phyloP scores from a whole-genome alignment of 2,888 invertebrate species.

The Apodemia duryi region DNA sequence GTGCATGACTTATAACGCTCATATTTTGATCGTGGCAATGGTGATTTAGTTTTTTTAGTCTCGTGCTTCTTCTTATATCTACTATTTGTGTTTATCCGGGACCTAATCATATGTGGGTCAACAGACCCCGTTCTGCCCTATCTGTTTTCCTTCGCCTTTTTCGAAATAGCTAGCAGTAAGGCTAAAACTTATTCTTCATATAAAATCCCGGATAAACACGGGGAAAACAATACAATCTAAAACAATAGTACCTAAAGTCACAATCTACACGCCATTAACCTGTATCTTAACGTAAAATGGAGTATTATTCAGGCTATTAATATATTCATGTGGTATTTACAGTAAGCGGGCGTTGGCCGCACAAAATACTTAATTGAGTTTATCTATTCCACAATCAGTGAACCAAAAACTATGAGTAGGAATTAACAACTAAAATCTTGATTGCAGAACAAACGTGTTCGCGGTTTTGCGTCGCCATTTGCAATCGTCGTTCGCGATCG shows the following conservation, averaged over 20 bases:
- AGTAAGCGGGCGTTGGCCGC: slow-evolving; percentile 24
- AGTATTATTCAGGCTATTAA: slow-evolving; percentile 5
- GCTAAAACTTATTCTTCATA: no score
- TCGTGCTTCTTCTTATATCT: no score
- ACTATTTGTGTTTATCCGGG: no score
- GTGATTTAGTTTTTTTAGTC: no score
- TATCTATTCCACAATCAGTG: slow-evolving; percentile 30
- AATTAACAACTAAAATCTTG: slow-evolving; percentile 37
- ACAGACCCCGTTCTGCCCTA: no score
- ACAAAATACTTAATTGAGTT: slow-evolving; percentile 27
- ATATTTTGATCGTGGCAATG: no score
- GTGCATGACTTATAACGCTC: no score
- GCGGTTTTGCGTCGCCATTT: slow-evolving; percentile 42
- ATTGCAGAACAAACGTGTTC: slow-evolving; percentile 43
- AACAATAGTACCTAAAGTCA: not conserved
- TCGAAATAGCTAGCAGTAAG: no score
- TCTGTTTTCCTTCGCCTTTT: no score
- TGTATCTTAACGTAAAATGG: slow-evolving; percentile 18
- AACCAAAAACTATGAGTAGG: slow-evolving; percentile 35
- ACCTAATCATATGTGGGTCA: no score
- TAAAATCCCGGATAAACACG: no score
- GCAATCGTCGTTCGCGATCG: slow-evolving; percentile 48
- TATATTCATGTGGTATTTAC: slow-evolving; percentile 17
- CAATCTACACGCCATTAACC: slow-evolving; percentile 7
- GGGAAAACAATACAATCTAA: not conserved